Evolutionary conservation across 2,113 vertebrate species (phyloP), one percentile per base, ranked within the genome.

Genomic region (Reinhardtius hippoglossoides): DNA sequence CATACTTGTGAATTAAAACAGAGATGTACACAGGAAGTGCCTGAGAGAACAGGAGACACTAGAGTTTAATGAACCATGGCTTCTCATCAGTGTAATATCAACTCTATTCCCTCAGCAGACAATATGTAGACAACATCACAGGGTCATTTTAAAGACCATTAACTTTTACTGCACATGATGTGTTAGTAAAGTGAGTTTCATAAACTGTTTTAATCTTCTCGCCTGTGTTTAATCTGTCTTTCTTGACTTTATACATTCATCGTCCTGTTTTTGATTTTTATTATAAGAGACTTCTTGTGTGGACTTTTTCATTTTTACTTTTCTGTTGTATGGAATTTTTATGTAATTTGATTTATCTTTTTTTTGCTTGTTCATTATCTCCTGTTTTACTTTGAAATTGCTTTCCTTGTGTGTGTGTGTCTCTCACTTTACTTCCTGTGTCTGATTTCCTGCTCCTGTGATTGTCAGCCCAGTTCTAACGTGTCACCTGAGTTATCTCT

Each of bases 71-170:
- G 46, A 76, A 35, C 54, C 42, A 5, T 54, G n/a, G 48, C 44
- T 59, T 35, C 83, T 37, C 50, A 64, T 76, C 65, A 67, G 55
- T 55, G 23, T 18, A 44, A 40, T 46, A 76, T 26, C 68, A 75
- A 76, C 65, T 67, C 8, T 35, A 18, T 44, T 42, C 14, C 21
- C 65, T 15, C n/a, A 44, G 40, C 62, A 78, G 26, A 64, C 13
- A 65, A 44, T 26, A 71, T 56, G 72, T 10, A 20, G 59, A 52
- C 27, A 65, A 71, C 73, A 76, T 83, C 67, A 79, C 20, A 67
- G 44, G 68, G 35, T 66, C 56, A 48, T 79, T 77, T 71, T 61
- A 40, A 16, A 67, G 76, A 54, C 66, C 70, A 78, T 85, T 80
- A 80, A 82, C 16, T 46, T 21, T 44, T 24, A 77, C 55, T 54